phyloP scores from a whole-genome alignment of 2,888 invertebrate genomes.

The Camptogramma bilineatum region DNA sequence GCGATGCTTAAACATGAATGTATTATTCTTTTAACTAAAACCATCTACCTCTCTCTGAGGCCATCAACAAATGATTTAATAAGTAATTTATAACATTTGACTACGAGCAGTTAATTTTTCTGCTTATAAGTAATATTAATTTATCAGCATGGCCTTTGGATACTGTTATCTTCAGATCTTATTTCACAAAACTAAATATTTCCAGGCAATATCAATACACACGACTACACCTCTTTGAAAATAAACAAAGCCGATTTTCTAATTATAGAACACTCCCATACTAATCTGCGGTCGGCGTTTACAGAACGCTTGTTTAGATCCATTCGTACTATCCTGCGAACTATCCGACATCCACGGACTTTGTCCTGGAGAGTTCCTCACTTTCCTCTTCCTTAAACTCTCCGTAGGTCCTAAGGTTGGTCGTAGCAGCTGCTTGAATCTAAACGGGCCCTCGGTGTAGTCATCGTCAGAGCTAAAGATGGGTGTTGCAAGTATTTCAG shows the following conservation, averaged over 20 bases:
- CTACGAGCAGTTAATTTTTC: too few relatives aligned
- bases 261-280: conserved; percentile 81
- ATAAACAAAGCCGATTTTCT: conserved; percentile 20
- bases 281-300: conserved; percentile 80
- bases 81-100: neutral
- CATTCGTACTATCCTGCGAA: conserved; percentile 74
- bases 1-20: neutral
- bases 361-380: conserved; percentile 73
- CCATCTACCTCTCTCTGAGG: neutral
- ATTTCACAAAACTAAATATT: neutral
- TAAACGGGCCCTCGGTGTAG: conserved; percentile 88
- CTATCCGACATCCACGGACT: conserved; percentile 82
- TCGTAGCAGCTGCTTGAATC: conserved; percentile 87
- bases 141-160: conserved; percentile 1
- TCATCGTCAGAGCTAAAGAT: conserved; percentile 80
- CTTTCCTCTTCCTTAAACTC: conserved; percentile 88
- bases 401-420: conserved; percentile 89
- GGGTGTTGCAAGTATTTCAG: conserved; percentile 78
- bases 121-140: neutral
- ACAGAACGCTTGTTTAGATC: conserved; percentile 69
- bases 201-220: neutral
- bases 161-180: conserved; percentile 3
- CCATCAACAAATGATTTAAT: neutral
- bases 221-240: neutral
- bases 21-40: too few relatives aligned